phyloP scores from a whole-genome alignment of 2,888 invertebrate genomes.

The Rhingia rostrata region DNA sequence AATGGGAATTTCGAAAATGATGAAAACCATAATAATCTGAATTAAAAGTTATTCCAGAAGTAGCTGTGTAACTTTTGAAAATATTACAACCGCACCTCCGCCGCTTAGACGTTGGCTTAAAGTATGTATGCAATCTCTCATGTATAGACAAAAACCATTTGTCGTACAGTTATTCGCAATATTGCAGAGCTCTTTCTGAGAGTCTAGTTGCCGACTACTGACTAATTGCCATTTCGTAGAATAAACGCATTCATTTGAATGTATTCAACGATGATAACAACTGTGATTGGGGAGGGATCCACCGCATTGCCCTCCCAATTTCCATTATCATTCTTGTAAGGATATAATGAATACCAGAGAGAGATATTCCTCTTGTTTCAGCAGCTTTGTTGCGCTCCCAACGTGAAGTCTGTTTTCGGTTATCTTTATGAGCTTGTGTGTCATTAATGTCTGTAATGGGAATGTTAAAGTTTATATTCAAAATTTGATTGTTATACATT shows the following conservation, averaged over 20 bases:
- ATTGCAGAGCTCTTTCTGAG: not conserved
- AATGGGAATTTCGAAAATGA: slow-evolving; percentile 4
- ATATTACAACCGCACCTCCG: slow-evolving; percentile 6
- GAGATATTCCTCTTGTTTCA: slow-evolving; percentile 1
- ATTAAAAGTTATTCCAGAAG: slow-evolving; percentile 17
- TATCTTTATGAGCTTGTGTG: slow-evolving; percentile 28
- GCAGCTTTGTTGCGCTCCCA: not conserved
- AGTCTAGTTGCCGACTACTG: not conserved
- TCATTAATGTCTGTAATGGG: slow-evolving; percentile 9
- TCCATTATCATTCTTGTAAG: slow-evolving; percentile 2
- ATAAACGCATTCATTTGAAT: slow-evolving; percentile 22
- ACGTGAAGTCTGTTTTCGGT: not conserved
- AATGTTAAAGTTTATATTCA: not conserved
- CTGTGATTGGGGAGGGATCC: slow-evolving; percentile 14
- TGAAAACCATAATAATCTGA: slow-evolving; percentile 14
- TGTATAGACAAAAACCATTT: not conserved
- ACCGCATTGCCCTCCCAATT: not conserved
- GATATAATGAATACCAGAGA: not conserved
- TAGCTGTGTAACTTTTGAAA: not conserved
- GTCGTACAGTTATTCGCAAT: not conserved
- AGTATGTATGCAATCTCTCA: not conserved
- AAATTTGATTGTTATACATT: not conserved
- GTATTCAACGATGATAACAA: slow-evolving; percentile 8
- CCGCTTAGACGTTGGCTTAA: not conserved
- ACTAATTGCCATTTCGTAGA: slow-evolving; percentile 16